Evolutionary conservation across 2,113 vertebrate species (phyloP).

Genomic region (Cryptotis parvus): DNA sequence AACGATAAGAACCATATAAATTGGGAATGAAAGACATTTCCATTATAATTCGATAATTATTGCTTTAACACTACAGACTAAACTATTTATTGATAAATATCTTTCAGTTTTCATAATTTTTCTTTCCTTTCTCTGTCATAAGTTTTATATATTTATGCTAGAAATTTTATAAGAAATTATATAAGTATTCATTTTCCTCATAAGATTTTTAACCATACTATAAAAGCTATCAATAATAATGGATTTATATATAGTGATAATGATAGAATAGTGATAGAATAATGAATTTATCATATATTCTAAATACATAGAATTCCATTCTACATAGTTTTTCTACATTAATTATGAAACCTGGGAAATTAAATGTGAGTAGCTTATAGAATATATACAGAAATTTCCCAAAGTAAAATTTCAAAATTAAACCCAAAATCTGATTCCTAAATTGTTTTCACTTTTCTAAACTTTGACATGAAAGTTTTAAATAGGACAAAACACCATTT

Average conservation of each 20-base stretch:
- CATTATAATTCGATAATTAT: neutral
- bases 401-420: slow-evolving; percentile 31
- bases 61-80: slow-evolving; percentile 35
- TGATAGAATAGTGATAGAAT: no score
- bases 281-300: slow-evolving; percentile 20
- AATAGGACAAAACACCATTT: neutral
- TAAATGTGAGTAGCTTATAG: neutral
- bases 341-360: neutral
- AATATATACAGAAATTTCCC: neutral
- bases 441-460: neutral
- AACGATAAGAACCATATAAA: slow-evolving; percentile 41
- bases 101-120: neutral
- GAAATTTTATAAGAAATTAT: neutral
- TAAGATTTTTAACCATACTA: neutral
- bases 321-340: neutral
- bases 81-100: neutral
- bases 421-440: neutral
- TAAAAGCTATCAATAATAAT: slow-evolving; percentile 10
- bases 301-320: neutral
- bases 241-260: no score
- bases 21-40: neutral
- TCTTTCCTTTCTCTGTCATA: neutral
- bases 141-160: neutral
- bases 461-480: no score
- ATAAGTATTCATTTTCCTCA: neutral